Percentiles rank a stretch among this genome's conserved stretches.
Conservation (phyloP, 1,140 invertebrate species). For the Lordiphosa clarofinis region DNA sequence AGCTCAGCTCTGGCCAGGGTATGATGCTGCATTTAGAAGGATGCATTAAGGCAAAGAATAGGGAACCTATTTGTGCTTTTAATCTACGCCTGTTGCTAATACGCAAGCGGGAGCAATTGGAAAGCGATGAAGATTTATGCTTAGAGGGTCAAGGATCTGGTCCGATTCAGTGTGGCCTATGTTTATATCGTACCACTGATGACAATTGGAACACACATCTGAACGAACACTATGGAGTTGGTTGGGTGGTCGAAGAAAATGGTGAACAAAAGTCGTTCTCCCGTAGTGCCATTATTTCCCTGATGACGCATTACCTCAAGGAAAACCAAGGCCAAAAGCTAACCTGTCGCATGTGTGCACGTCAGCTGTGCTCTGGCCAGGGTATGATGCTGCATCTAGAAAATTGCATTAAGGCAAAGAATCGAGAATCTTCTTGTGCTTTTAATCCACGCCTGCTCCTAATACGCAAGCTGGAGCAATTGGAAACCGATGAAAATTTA, state of each 20-base stretch:
- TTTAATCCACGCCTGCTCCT: slow-evolving; percentile 53
- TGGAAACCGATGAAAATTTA: slow-evolving; percentile 41
- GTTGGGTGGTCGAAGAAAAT: slow-evolving; percentile 39
- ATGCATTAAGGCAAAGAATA: slow-evolving; percentile 23
- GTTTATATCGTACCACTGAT: slow-evolving; percentile 33
- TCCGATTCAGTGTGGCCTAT: slow-evolving; percentile 56
- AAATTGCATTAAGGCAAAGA: slow-evolving; percentile 19
- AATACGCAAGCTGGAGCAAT: slow-evolving; percentile 49
- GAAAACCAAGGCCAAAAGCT: slow-evolving; percentile 10
- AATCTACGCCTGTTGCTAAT: slow-evolving; percentile 54
- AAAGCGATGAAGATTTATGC: slow-evolving; percentile 40
- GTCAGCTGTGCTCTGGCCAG: slow-evolving; percentile 32
- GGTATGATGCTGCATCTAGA: slow-evolving; percentile 52
- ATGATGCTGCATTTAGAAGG: slow-evolving; percentile 43
- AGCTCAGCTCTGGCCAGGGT: slow-evolving; percentile 37
- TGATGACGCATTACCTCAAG: slow-evolving; percentile 29
- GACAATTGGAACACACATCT: slow-evolving; percentile 41
- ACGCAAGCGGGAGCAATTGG: slow-evolving; percentile 50
- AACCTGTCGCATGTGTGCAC: slow-evolving; percentile 47
- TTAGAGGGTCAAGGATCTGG: slow-evolving; percentile 34
- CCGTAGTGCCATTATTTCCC: slow-evolving; percentile 14
- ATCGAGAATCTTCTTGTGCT: slow-evolving; percentile 6
- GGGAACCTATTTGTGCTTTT: slow-evolving; percentile 15
- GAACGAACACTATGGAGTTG: slow-evolving; percentile 62
- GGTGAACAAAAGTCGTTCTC: slow-evolving; percentile 7